phyloP scores from a whole-genome alignment of 1,140 invertebrate species.

The Drosophila yakuba region DNA sequence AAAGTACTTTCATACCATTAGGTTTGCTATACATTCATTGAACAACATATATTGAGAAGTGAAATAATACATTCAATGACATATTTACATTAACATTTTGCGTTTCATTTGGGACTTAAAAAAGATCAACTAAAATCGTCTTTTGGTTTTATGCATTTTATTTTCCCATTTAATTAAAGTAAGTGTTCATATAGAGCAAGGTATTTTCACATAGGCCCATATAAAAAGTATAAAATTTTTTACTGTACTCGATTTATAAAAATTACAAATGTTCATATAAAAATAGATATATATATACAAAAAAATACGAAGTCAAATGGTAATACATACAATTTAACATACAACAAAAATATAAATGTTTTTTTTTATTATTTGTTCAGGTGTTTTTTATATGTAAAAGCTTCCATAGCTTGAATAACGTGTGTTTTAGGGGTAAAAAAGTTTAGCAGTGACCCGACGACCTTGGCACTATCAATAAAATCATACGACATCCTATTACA shows the following conservation, averaged over 20 bases:
- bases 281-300: conserved; percentile 77
- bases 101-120: conserved; percentile 1
- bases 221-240: conserved; percentile 79
- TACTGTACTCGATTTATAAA: conserved; percentile 65
- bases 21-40: neutral
- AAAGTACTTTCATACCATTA: conserved; percentile 9
- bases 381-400: neutral
- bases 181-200: conserved; percentile 74
- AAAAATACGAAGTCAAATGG: conserved; percentile 73
- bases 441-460: conserved; percentile 12
- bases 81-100: conserved; percentile 28
- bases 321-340: conserved; percentile 62
- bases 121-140: conserved; percentile 62
- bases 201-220: conserved; percentile 74
- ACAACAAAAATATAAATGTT: conserved; percentile 39
- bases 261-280: conserved; percentile 80
- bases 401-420: conserved; percentile 1
- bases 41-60: conserved; percentile 27
- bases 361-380: neutral
- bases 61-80: conserved; percentile 7
- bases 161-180: conserved; percentile 56
- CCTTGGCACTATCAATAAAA: conserved; percentile 7
- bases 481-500: neutral
- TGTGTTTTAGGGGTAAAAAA: conserved; percentile 5
- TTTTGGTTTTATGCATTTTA: conserved; percentile 35